These are phyloP conservation scores for Agriotes lineatus DNA, from an alignment of 2,888 invertebrate genomes.

Conservation along the genomic window DNA sequence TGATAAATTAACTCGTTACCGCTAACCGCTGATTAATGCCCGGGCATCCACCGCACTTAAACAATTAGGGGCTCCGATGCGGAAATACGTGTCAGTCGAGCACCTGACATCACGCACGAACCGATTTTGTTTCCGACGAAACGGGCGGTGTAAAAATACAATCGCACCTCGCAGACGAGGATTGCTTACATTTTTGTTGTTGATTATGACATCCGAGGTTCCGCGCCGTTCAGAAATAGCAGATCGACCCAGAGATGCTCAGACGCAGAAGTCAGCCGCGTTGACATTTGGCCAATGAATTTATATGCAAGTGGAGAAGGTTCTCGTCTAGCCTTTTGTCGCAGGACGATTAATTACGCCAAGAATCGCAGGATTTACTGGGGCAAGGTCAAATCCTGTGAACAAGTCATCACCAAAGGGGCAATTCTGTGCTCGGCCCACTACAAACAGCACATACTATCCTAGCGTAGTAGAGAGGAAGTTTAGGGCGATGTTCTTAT, in stretches of 20 bases:
- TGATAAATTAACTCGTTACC: not conserved
- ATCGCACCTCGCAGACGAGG: slow-evolving; percentile 4
- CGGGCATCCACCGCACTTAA: not conserved
- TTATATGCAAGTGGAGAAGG: slow-evolving; percentile 3
- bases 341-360: not conserved
- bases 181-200: slow-evolving; percentile 26
- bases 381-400: too few relatives aligned
- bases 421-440: too few relatives aligned
- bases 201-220: slow-evolving; percentile 30
- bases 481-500: too few relatives aligned
- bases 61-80: not conserved
- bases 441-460: too few relatives aligned
- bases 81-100: not conserved
- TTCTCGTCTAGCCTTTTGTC: not conserved
- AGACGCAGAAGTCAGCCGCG: slow-evolving; percentile 21
- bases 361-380: not conserved
- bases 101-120: too few relatives aligned
- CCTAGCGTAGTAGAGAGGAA: too few relatives aligned
- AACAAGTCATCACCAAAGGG: too few relatives aligned
- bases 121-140: too few relatives aligned
- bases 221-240: slow-evolving; percentile 32
- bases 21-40: not conserved
- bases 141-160: too few relatives aligned
- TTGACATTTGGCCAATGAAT: slow-evolving; percentile 30
- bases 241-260: slow-evolving; percentile 29